Evolutionary conservation across 2,888 invertebrate genomes (phyloP).

Genomic region (Margaritifera margaritifera): DNA sequence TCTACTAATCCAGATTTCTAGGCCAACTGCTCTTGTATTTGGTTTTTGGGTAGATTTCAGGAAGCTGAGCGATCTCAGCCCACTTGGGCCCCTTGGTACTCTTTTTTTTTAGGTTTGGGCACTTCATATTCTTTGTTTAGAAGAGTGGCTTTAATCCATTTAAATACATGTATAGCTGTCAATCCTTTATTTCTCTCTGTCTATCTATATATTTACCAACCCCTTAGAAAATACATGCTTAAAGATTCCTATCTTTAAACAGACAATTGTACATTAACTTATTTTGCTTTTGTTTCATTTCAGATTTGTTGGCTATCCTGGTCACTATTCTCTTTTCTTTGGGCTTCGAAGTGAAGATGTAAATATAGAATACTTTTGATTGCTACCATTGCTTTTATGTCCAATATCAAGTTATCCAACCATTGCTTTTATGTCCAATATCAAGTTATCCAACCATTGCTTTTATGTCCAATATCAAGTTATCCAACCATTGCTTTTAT

Average conservation of each 20-base stretch:
- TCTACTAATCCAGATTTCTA: too few species aligned
- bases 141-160: too few species aligned
- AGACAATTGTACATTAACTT: neutral
- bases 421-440: neutral
- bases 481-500: neutral
- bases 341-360: slow-evolving; percentile 77
- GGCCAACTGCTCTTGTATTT: too few species aligned
- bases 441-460: too few species aligned
- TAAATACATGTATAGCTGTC: neutral
- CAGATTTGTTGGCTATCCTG: slow-evolving; percentile 75
- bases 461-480: neutral
- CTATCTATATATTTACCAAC: neutral
- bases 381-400: neutral
- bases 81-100: too few species aligned
- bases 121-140: too few species aligned
- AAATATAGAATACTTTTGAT: slow-evolving; percentile 13
- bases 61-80: too few species aligned
- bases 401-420: neutral
- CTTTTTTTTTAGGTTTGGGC: too few species aligned
- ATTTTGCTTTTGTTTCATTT: slow-evolving; percentile 22
- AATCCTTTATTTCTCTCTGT: neutral
- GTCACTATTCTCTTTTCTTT: slow-evolving; percentile 75
- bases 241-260: neutral
- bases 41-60: too few species aligned
- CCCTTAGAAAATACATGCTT: neutral